Conservation (phyloP, 1,140 invertebrate genomes). For the Aphaenogaster floridana region DNA sequence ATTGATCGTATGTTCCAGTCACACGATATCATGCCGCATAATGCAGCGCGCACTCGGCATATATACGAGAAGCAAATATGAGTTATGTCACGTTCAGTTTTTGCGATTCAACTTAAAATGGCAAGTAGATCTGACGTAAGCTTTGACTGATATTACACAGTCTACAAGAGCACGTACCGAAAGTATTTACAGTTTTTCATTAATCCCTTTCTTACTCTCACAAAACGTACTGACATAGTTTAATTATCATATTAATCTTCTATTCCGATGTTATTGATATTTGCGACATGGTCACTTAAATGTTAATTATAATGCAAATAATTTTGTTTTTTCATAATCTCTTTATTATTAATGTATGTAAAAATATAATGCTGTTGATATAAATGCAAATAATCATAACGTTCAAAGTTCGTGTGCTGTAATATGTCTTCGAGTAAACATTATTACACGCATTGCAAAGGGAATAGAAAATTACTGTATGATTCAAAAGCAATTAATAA, state of each 20-base stretch:
- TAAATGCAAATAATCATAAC: background rate
- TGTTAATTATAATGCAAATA: background rate
- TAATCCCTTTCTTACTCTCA: background rate
- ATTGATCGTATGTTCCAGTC: background rate
- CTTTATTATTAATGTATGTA: slow-evolving; percentile 3
- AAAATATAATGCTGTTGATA: background rate
- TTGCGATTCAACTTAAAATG: background rate
- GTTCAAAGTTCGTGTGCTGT: background rate
- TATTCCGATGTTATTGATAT: background rate
- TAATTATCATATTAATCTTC: background rate
- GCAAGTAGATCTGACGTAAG: background rate
- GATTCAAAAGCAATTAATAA: background rate
- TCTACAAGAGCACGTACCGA: background rate
- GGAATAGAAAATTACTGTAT: background rate
- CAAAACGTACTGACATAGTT: background rate
- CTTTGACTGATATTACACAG: slow-evolving; percentile 9
- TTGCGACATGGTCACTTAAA: background rate
- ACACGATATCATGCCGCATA: background rate
- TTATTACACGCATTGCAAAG: background rate
- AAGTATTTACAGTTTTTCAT: background rate
- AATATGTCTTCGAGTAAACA: background rate
- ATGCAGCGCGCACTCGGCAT: background rate
- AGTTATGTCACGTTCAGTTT: slow-evolving; percentile 27
- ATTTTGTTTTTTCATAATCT: background rate
- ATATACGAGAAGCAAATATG: background rate